Evolutionary conservation across 2,888 invertebrate species (phyloP).

Genomic region (Deilephila elpenor): DNA sequence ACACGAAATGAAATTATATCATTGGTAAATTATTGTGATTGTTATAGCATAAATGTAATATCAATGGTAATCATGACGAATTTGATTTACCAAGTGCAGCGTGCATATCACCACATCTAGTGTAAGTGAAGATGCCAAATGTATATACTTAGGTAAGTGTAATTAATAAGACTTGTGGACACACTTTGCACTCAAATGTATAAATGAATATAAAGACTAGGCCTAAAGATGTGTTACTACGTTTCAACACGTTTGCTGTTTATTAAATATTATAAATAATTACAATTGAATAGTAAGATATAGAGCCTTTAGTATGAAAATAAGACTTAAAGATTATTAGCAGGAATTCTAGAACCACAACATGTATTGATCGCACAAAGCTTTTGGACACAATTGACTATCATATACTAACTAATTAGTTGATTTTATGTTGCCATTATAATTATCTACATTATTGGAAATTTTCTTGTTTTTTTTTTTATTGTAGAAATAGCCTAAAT

Average conservation of each 20-base stretch:
- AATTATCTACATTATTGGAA: too few species aligned
- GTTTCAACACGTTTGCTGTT: conserved; percentile 2
- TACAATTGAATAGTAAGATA: too few species aligned
- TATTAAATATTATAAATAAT: not conserved
- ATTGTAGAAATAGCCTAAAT: too few species aligned
- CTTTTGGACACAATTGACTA: too few species aligned
- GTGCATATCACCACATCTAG: conserved; percentile 81
- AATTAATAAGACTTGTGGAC: conserved; percentile 63
- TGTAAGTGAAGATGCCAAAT: conserved; percentile 81
- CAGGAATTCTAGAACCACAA: too few species aligned
- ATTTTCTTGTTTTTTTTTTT: too few species aligned
- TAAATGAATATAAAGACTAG: not conserved
- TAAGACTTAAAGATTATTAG: too few species aligned
- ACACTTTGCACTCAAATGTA: conserved; percentile 42
- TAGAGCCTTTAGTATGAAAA: too few species aligned
- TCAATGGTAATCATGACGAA: conserved; percentile 65
- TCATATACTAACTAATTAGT: too few species aligned
- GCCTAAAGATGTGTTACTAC: not conserved
- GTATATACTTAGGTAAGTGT: conserved; percentile 62
- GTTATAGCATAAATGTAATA: conserved; percentile 66
- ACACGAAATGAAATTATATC: conserved; percentile 57
- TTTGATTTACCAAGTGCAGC: conserved; percentile 64
- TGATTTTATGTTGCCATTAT: too few species aligned
- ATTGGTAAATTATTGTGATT: conserved; percentile 71
- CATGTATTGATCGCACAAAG: too few species aligned